A percentile compares a stretch with the other conserved stretches of the same genome.
These are phyloP conservation scores for Anabacerthia variegaticeps DNA, from an alignment of 2,797 vertebrate genomes.

Conservation along the genomic window DNA sequence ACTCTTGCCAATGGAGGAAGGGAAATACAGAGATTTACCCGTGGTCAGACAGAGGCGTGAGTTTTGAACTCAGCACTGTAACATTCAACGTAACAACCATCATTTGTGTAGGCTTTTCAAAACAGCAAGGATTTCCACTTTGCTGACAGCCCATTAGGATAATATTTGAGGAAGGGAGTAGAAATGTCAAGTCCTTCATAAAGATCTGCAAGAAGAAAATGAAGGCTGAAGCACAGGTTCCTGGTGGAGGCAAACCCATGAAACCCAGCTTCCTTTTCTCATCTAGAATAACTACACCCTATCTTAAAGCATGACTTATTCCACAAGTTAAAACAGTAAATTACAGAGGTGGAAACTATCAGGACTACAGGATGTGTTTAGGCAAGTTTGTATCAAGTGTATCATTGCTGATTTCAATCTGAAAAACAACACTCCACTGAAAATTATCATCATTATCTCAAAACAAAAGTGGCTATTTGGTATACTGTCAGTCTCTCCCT, in stretches of 20 bases:
- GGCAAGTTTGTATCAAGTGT: not conserved
- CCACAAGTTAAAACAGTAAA: not conserved
- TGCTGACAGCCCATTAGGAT: not conserved
- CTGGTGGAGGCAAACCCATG: not conserved
- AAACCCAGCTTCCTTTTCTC: not conserved
- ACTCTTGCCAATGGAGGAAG: not conserved
- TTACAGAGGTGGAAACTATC: not conserved
- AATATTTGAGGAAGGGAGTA: not conserved
- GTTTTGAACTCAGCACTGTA: not conserved
- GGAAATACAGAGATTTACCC: not conserved
- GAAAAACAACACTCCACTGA: not conserved
- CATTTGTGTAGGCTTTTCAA: not conserved
- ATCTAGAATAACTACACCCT: not conserved
- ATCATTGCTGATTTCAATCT: not conserved
- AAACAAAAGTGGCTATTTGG: not conserved
- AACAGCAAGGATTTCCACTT: not conserved
- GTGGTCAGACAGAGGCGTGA: not conserved
- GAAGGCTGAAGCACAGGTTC: not conserved
- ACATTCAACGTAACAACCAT: not conserved
- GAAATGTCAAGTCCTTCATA: not conserved
- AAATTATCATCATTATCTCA: not conserved
- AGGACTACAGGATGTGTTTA: not conserved
- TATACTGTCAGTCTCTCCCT: not conserved
- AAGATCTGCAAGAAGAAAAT: not conserved
- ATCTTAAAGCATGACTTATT: not conserved